Evolutionary conservation across 2,797 vertebrate genomes (phyloP).

Genomic region (Microctenopoma steveboyesi): DNA sequence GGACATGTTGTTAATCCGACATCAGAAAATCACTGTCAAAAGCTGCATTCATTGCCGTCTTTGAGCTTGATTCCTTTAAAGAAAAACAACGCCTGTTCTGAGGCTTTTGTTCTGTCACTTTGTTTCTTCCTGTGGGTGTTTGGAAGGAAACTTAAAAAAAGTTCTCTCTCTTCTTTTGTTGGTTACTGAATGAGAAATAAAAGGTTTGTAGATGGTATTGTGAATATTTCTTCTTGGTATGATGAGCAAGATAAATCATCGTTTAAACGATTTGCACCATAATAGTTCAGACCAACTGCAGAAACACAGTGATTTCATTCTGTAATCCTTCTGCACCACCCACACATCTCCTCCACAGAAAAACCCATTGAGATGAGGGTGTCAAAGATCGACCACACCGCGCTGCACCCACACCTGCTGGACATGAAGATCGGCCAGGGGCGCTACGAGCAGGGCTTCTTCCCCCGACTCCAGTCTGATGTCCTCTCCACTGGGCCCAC

Average conservation of each 20-base stretch:
- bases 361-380: slow-evolving; percentile 95
- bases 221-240: neutral
- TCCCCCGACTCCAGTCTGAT: slow-evolving; percentile 94
- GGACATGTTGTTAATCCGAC: slow-evolving; percentile 37
- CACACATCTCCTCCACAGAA: slow-evolving; percentile 78
- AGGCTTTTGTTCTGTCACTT: slow-evolving; percentile 40
- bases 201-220: neutral
- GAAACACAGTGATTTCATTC: neutral
- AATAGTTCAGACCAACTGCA: neutral
- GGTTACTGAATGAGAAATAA: slow-evolving; percentile 13
- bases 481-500: slow-evolving; percentile 94
- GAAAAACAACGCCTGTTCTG: slow-evolving; percentile 31
- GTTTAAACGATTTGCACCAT: neutral
- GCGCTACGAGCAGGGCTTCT: slow-evolving; percentile 97
- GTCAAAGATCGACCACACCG: slow-evolving; percentile 97
- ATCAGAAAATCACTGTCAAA: slow-evolving; percentile 42
- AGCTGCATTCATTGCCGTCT: slow-evolving; percentile 43
- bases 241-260: neutral
- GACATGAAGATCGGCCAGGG: slow-evolving; percentile 99
- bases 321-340: neutral
- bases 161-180: slow-evolving; percentile 39
- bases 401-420: slow-evolving; percentile 95
- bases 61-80: slow-evolving; percentile 15
- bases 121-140: slow-evolving; percentile 53
- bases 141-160: slow-evolving; percentile 4